These are phyloP conservation scores for Abrostola tripartita DNA, from an alignment of 2,888 invertebrate species.

Conservation along the genomic window DNA sequence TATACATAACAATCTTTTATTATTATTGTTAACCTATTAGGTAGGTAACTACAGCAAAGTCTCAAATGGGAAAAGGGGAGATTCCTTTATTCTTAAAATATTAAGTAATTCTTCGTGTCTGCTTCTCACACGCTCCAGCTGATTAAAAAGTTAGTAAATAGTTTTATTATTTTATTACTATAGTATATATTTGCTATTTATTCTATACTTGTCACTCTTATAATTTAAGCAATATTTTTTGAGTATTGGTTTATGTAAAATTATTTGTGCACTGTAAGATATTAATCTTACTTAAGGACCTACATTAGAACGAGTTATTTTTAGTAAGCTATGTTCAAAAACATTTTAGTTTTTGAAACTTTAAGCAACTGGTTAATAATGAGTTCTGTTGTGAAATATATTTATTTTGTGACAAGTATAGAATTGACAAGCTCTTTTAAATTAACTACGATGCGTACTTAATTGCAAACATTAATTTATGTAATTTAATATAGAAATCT, in stretches of 20 bases:
- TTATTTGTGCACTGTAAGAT: background rate
- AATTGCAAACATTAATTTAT: slow-evolving; percentile 34
- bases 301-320: background rate
- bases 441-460: slow-evolving; percentile 20
- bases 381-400: background rate
- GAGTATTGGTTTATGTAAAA: background rate
- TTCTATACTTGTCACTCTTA: slow-evolving; percentile 16
- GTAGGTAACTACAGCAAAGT: too few relatives aligned
- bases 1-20: too few relatives aligned
- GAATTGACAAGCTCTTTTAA: slow-evolving; percentile 9
- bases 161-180: slow-evolving; percentile 14
- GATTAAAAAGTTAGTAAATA: slow-evolving; percentile 24
- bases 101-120: background rate
- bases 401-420: slow-evolving; percentile 24
- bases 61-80: too few relatives aligned
- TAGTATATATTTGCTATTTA: slow-evolving; percentile 11
- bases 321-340: too few relatives aligned
- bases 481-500: slow-evolving; percentile 35
- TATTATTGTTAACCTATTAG: too few relatives aligned
- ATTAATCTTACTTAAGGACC: background rate
- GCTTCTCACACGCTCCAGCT: slow-evolving; percentile 13
- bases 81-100: background rate
- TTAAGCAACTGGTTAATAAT: background rate
- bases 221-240: background rate
- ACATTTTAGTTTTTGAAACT: background rate